Conservation (phyloP, 1,140 invertebrate species). For the Andrena cerasifolii region DNA sequence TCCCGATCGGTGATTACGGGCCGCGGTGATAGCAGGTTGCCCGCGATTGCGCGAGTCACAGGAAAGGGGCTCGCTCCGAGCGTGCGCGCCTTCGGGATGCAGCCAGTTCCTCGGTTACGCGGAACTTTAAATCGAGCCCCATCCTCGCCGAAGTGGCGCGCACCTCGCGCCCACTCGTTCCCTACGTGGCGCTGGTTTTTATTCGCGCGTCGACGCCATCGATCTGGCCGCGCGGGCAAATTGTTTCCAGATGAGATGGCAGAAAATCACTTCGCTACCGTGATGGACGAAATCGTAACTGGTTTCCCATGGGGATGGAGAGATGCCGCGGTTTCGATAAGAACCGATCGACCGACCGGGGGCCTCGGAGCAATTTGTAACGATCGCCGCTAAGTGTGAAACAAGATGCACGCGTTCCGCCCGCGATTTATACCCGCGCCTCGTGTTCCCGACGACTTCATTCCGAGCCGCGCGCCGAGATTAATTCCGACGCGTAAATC, state of each 20-base stretch:
- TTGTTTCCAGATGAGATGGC: conserved; percentile 11
- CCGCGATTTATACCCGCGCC: too few species aligned
- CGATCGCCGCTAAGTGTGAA: background rate
- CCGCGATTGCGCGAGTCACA: background rate
- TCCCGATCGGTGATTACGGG: conserved; percentile 5
- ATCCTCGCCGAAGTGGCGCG: too few species aligned
- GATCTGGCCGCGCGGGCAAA: background rate
- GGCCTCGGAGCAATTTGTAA: conserved; percentile 12
- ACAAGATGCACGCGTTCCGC: background rate
- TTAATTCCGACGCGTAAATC: too few species aligned
- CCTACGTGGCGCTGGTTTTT: background rate
- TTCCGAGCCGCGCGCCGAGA: too few species aligned
- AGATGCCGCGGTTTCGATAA: background rate
- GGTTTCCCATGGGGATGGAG: background rate
- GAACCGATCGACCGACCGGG: background rate
- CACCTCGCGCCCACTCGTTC: background rate
- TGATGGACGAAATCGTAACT: conserved; percentile 1
- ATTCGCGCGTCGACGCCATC: too few species aligned
- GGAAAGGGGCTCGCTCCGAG: too few species aligned
- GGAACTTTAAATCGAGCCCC: too few species aligned
- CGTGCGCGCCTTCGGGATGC: too few species aligned
- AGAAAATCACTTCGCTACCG: background rate
- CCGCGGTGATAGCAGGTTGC: conserved; percentile 22
- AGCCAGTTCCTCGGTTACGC: background rate
- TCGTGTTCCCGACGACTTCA: background rate